These are phyloP conservation scores for Parotocinclus haroldoi DNA, from an alignment of 2,797 vertebrate genomes.

Conservation along the genomic window DNA sequence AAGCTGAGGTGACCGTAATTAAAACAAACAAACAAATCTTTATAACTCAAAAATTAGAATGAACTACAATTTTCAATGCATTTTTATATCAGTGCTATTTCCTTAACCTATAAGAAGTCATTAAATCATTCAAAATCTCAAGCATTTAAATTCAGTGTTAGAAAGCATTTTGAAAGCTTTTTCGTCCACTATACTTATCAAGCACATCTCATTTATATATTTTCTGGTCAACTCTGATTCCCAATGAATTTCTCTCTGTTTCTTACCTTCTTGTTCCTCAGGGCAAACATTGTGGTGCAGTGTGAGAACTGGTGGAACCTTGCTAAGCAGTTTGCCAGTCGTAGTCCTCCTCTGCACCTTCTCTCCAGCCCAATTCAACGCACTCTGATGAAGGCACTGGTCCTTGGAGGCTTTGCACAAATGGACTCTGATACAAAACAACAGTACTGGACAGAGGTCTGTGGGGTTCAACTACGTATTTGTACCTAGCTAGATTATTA, in stretches of 20 bases:
- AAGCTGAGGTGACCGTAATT: too few species aligned
- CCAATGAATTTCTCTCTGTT: not conserved
- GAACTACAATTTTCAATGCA: too few species aligned
- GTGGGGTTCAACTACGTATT: not conserved
- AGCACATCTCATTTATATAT: not conserved
- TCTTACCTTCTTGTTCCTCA: constrained; percentile 47
- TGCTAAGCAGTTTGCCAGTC: constrained; percentile 93
- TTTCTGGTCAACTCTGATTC: not conserved
- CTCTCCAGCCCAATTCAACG: constrained; percentile 93
- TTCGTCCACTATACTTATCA: too few species aligned
- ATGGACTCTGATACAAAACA: constrained; percentile 97
- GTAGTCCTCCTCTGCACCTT: constrained; percentile 91
- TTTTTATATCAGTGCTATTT: too few species aligned
- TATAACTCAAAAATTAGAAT: too few species aligned
- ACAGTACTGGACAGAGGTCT: constrained; percentile 97
- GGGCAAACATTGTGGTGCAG: constrained; percentile 95
- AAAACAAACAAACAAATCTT: too few species aligned
- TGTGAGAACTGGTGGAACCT: constrained; percentile 99
- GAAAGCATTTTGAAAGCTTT: too few species aligned
- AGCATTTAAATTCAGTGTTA: too few species aligned
- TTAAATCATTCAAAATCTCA: too few species aligned
- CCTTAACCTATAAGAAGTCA: too few species aligned
- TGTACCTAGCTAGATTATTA: not conserved
- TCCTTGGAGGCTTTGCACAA: constrained; percentile 94
- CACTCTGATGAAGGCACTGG: constrained; percentile 95